A percentile compares a stretch with the other conserved stretches of the same genome.
These are phyloP conservation scores for Leucoptera coffeella DNA, from an alignment of 2,888 invertebrate genomes.

Conservation along the genomic window DNA sequence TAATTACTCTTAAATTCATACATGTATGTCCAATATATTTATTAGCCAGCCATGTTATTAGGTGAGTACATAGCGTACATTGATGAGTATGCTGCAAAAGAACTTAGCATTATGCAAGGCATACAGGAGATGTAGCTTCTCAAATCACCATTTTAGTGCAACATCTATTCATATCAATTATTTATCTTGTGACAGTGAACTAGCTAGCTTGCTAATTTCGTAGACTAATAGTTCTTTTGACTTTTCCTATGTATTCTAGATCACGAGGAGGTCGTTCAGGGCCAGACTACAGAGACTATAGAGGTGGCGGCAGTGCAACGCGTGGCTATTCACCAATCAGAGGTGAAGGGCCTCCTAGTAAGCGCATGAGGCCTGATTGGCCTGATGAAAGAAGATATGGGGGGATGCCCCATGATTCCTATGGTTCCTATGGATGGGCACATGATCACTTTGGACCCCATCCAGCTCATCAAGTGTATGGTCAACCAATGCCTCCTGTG, in stretches of 20 bases:
- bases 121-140: too few relatives aligned
- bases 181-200: not conserved
- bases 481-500: slow-evolving; percentile 49
- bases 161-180: not conserved
- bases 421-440: slow-evolving; percentile 50
- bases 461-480: slow-evolving; percentile 56
- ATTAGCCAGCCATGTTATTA: too few relatives aligned
- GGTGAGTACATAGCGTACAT: too few relatives aligned
- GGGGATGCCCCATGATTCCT: slow-evolving; percentile 43
- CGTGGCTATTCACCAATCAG: slow-evolving; percentile 72
- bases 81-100: too few relatives aligned
- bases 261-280: slow-evolving; percentile 63
- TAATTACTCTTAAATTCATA: too few relatives aligned
- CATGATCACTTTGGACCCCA: slow-evolving; percentile 52
- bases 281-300: slow-evolving; percentile 73
- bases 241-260: slow-evolving; percentile 10
- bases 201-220: too few relatives aligned
- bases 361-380: slow-evolving; percentile 72
- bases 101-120: too few relatives aligned
- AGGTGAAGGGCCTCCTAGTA: slow-evolving; percentile 70
- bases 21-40: too few relatives aligned
- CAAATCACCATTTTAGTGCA: too few relatives aligned
- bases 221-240: too few relatives aligned
- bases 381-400: slow-evolving; percentile 48
- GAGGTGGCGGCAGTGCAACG: slow-evolving; percentile 61